Base-by-base conservation (phyloP, 1,140 invertebrate genomes). In the Bombus soroeensis region DNA sequence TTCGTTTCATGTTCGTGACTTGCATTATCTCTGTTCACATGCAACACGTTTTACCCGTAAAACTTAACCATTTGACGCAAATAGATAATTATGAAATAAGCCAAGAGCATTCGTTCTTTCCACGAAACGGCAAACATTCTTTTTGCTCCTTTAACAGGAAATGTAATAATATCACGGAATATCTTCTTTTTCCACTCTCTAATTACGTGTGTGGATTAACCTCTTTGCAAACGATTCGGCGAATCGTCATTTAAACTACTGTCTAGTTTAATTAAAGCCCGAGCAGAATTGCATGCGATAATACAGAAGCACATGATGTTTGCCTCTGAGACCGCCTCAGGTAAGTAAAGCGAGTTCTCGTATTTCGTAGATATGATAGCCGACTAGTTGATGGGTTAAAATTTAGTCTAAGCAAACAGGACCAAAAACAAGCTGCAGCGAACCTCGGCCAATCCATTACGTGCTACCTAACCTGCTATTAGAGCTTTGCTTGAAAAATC, bases 241-340 rank as follows among this genome's bases (percentile, higher is more conserved):
- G 79, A 59, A 39, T 47, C 43, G 73, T 83, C 81, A 68, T 66
- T 37, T 76, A 70, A 41, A n/a, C 43, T 64, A 3, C 37, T 79
- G 66, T 72, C 66, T 84, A 72, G 83, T 84, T 84, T 84, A 79
- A 84, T 84, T 84, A 79, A 84, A 79, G 75, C 68, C 37, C 41
- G n/a, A 8, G 53, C 66, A 72, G 76, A 84, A 84, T 84, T 84
- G 78, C 83, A 62, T 47, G 68, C 66, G 83, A 79, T 84, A 84
- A 79, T 79, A 79, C 53, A 62, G 66, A 47, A 62, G 13, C 53
- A 6, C 34, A 47, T 66, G n/a, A 72, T 72, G 66, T 79, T 84
- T 84, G 66, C 83, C 53, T 59, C 47, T n/a, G 75, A 79, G 76
- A 84, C 75, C 75, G 83, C 83, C 76, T 43, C 75, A 25, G 83